Evolutionary conservation across 2,888 invertebrate genomes (phyloP).

Genomic region (Antheraea yamamai): DNA sequence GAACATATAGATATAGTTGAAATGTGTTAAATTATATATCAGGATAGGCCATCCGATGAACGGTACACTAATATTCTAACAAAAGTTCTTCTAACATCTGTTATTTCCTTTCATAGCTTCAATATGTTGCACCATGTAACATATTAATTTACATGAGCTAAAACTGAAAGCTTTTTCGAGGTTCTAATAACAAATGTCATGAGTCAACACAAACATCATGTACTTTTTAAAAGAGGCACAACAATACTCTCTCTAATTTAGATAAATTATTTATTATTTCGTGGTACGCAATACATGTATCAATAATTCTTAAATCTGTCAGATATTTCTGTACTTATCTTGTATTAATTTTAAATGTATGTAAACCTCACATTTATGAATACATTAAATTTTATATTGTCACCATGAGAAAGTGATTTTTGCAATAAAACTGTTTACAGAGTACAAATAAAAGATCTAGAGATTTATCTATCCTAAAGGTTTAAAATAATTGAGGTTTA

Average conservation of each 20-base stretch:
- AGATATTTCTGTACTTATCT: not conserved
- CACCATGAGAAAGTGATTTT: not conserved
- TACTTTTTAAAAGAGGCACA: not conserved
- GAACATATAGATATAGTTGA: not conserved
- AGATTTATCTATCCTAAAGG: too few species aligned
- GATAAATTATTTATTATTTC: not conserved
- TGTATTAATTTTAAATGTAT: too few species aligned
- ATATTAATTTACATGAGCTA: not conserved
- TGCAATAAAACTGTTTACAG: too few species aligned
- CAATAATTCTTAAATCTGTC: not conserved
- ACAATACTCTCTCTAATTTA: not conserved
- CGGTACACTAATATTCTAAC: not conserved
- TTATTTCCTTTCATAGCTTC: not conserved
- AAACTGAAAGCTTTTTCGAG: not conserved
- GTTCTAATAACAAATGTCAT: not conserved
- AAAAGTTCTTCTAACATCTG: not conserved
- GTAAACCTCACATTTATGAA: too few species aligned
- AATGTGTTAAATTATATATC: not conserved
- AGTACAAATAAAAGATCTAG: too few species aligned
- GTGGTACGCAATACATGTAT: not conserved
- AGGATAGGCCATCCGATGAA: not conserved
- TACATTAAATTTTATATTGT: constrained; percentile 26
- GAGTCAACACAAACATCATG: not conserved
- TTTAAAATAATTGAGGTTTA: too few species aligned
- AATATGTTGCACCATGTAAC: not conserved